Evolutionary conservation across 2,888 invertebrate species (phyloP), one percentile per base, ranked within the genome.

Genomic region (Polylopha cassiicola): DNA sequence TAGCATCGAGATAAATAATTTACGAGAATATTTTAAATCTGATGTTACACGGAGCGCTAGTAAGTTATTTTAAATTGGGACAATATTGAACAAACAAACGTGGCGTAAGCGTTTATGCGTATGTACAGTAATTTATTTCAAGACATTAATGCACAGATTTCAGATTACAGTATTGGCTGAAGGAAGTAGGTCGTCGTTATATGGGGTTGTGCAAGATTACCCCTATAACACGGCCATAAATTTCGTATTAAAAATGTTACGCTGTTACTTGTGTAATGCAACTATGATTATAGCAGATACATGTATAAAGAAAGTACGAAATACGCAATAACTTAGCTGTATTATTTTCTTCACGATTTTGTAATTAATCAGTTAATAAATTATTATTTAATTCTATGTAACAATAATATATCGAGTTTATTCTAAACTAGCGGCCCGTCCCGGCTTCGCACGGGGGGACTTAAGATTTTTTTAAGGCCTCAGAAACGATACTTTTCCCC

Each of bases 181-280:
- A 51, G 61, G 61, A 74, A 68, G 65, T 76, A 64, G 73, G 74
- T 68, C 73, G 61, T 58, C 55, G 57, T 63, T 55, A 56, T 60
- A 52, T 60, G 55, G 68, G 61, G 62, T 68, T 65, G 59, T 51
- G 65, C 57, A 71, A 70, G 68, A 69, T 67, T 70, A 66, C 69
- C 61, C 60, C 50, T 60, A 63, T 61, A 61, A 47, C 45, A 53
- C 55, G 43, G 47, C 55, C 56, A 68, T 73, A 69, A 69, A 71
- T 63, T 66, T 49, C 32, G 46, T 58, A 58, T 59, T 64, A 63
- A 63, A 61, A 64, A 59, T 55, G 51, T 47, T 44, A 43, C 43
- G 39, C 36, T 33, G 44, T 44, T 28, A 22, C 36, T 43, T 29
- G 47, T 33, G 29, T 29, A 39, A 39, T n/a, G n/a, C 20, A 6